Base-by-base conservation (phyloP, 2,113 vertebrate species). In the Euleptes europaea region DNA sequence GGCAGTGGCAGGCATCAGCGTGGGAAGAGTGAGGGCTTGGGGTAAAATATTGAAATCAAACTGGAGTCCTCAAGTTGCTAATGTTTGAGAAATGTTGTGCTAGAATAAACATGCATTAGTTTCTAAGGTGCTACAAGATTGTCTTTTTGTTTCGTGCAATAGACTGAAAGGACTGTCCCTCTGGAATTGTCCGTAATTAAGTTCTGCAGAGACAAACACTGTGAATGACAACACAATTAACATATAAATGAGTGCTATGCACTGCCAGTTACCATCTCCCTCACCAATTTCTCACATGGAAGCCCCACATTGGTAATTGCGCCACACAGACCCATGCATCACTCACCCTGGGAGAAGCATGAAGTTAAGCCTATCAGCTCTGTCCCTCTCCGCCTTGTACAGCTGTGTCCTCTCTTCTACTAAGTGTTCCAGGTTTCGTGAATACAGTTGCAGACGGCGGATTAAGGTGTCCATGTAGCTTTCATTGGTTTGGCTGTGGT, bases 391-490 rank as follows among this genome's bases (percentile, higher is more conserved):
- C 9, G 98, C 97, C 94, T 99, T 99, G 92, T 99, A 99, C 49
- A 99, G 94, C 82, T 97, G 92, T 0, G 98, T 99, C 78, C 99
- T 96, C 87, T 99, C 97, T 92, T 99, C 98, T 87, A 99, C 99
- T 91, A 99, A 95, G 69, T 97, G 96, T 91, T 99, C 99, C 94
- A 99, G 92, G 86, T 98, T 99, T 83, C 96, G 97, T 10, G 99
- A 99, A 88, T 99, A 99, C 72, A 99, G 96, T 95, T 99, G 98
- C 38, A 99, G 96, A 15, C 99, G 97, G 0, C 98, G 97, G 91
- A 99, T 98, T 94, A 99, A 96, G 66, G 98, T 99, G 92, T 99
- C 99, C 98, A 99, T 99, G 92, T 99, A 99, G 31, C 96, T 99
- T 94, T 99, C 97, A 67, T 94, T 98, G 85, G 94, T 98, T 87